Conservation (phyloP, 2,797 vertebrate species). For the Tamandua tetradactyla region DNA sequence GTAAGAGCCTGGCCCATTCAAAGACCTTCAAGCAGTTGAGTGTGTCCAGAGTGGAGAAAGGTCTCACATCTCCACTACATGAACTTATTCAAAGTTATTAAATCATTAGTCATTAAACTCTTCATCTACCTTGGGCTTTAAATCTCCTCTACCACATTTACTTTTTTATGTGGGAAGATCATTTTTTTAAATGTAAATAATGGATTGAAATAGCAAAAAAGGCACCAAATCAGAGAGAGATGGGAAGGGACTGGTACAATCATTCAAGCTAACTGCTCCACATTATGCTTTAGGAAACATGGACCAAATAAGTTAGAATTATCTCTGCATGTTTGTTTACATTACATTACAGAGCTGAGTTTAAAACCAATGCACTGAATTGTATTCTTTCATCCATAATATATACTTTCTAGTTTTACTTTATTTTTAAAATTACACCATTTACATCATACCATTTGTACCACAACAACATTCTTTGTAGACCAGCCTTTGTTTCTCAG, state of each 20-base stretch:
- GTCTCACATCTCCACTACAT: background rate
- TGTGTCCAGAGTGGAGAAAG: background rate
- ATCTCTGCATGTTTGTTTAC: background rate
- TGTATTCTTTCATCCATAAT: background rate
- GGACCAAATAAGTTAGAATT: background rate
- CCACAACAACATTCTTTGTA: constrained; percentile 1
- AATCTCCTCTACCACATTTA: background rate
- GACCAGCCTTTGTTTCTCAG: constrained; percentile 20
- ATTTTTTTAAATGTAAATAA: constrained; percentile 12
- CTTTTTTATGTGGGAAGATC: background rate
- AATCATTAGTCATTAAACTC: background rate
- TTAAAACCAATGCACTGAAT: background rate
- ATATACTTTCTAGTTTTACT: background rate
- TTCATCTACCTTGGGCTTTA: background rate
- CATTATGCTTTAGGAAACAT: background rate
- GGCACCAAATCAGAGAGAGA: background rate
- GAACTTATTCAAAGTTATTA: background rate
- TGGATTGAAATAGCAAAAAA: background rate
- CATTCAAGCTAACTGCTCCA: background rate
- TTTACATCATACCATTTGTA: background rate
- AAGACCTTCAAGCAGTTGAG: background rate
- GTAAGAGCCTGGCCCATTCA: background rate
- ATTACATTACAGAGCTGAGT: background rate
- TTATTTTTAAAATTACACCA: background rate
- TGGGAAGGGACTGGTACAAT: background rate